Base-by-base conservation (phyloP, 2,888 invertebrate genomes). In the Drosophila demipolita region DNA sequence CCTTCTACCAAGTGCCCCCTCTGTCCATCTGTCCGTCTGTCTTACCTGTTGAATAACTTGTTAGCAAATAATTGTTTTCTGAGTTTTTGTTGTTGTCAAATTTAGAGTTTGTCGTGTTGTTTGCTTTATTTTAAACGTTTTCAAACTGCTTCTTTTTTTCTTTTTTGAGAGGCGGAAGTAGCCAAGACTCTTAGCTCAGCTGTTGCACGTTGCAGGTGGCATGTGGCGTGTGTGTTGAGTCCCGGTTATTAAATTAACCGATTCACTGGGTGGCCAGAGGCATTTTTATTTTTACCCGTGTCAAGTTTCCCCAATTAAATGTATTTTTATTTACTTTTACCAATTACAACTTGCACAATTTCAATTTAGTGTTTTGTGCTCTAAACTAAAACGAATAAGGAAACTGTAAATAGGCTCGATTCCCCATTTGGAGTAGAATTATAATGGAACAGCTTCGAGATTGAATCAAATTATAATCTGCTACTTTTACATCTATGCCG, bases 141-240 rank as follows among this genome's bases (percentile, higher is more conserved):
- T 64, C 52, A 62, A 73, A 69, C 71, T 49, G 73, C 62, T 45
- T 45, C 15, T 45, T 15, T 45, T n/a, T 40, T 40, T 38, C 5
- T 26, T 73, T 82, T 80, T 81, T 54, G 74, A 72, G 64, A 87
- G 83, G 73, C 87, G 85, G 85, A 85, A 85, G 80, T 73, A 42
- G 54, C 50, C 45, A 42, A 58, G 40, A 65, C 57, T 17, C 62
- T 60, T 42, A 8, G 74, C 68, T 57, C 80, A 71, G 60, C 63
- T 69, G 63, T 68, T 82, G 75, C 57, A 48, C 53, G 60, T 62
- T 48, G 48, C 64, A 64, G 29, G 58, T 26, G 42, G 42, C 57
- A 60, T 50, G 55, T 61, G 38, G 61, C 65, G 50, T 61, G 65
- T 20, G 33, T 29, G 60, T 17, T 48, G 50, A 61, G 61, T 68